Conservation (phyloP, 2,113 vertebrate genomes). For the Onychorhynchus coronatus region DNA sequence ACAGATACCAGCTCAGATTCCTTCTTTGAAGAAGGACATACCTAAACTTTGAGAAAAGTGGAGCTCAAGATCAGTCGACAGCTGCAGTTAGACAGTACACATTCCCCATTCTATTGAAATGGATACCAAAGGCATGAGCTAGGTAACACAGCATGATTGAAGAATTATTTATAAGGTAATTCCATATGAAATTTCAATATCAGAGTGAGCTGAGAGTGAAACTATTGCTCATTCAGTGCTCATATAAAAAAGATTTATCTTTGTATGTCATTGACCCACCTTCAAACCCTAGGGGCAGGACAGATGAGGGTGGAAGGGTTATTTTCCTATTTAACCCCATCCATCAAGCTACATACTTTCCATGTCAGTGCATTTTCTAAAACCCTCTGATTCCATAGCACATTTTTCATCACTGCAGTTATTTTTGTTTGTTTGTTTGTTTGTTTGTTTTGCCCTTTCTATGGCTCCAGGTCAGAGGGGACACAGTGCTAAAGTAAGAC, state of each 20-base stretch:
- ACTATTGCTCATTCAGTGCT: background rate
- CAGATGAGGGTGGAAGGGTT: background rate
- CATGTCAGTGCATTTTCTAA: background rate
- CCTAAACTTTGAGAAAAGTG: background rate
- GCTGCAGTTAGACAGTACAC: background rate
- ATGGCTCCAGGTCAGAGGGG: background rate
- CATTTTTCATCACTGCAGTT: background rate
- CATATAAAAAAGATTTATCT: conserved; percentile 6
- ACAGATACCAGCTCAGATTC: background rate
- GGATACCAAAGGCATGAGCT: background rate
- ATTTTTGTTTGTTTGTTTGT: background rate
- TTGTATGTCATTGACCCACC: background rate
- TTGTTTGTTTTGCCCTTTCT: background rate
- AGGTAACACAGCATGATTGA: background rate
- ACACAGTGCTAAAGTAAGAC: background rate
- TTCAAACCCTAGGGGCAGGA: background rate
- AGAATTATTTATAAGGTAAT: conserved; percentile 51
- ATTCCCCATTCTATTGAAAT: background rate
- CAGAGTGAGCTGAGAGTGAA: background rate
- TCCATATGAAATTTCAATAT: conserved; percentile 29
- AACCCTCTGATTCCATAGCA: background rate
- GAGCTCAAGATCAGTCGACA: background rate
- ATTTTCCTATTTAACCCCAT: conserved; percentile 13
- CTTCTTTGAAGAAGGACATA: background rate
- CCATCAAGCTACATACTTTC: background rate